phyloP scores from a whole-genome alignment of 2,888 invertebrate genomes.

The Drosophila setosimentum region DNA sequence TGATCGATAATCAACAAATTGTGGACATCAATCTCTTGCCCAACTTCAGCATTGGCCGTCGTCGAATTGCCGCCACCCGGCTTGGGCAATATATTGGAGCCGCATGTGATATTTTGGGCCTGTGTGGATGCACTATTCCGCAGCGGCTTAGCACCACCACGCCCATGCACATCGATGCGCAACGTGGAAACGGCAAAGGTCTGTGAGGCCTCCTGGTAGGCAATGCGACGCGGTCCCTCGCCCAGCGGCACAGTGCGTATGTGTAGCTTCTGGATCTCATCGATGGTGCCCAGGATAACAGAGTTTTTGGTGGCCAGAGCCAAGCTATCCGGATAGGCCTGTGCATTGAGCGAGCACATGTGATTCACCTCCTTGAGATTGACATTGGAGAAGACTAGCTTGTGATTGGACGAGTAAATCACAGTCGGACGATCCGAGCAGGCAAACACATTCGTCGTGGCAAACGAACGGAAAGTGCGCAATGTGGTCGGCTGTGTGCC shows the following conservation, averaged over 20 bases:
- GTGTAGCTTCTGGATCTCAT: conserved; percentile 99
- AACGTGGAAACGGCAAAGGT: conserved; percentile 97
- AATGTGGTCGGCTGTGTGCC: conserved; percentile 99
- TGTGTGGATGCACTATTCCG: conserved; percentile 92
- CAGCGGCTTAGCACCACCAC: conserved; percentile 88
- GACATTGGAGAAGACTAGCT: conserved; percentile 99
- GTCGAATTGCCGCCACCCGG: conserved; percentile 85
- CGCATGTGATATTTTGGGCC: conserved; percentile 88
- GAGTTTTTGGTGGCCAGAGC: conserved; percentile 85
- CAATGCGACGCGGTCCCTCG: conserved; percentile 97
- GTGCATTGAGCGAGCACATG: conserved; percentile 98
- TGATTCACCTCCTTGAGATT: conserved; percentile 97
- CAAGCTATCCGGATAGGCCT: conserved; percentile 95
- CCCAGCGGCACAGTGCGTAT: conserved; percentile 97
- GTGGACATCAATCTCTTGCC: conserved; percentile 95
- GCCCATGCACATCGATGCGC: conserved; percentile 94
- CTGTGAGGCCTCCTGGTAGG: conserved; percentile 96
- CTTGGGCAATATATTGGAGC: conserved; percentile 86
- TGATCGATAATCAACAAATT: conserved; percentile 97
- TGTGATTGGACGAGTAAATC: conserved; percentile 99
- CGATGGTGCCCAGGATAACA: conserved; percentile 96
- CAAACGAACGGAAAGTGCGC: conserved; percentile 94
- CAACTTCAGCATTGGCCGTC: conserved; percentile 85
- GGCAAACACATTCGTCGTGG: conserved; percentile 98
- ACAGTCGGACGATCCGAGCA: conserved; percentile 99